These are phyloP conservation scores for Globodera rostochiensis DNA, from an alignment of 1,140 invertebrate species.

Conservation along the genomic window DNA sequence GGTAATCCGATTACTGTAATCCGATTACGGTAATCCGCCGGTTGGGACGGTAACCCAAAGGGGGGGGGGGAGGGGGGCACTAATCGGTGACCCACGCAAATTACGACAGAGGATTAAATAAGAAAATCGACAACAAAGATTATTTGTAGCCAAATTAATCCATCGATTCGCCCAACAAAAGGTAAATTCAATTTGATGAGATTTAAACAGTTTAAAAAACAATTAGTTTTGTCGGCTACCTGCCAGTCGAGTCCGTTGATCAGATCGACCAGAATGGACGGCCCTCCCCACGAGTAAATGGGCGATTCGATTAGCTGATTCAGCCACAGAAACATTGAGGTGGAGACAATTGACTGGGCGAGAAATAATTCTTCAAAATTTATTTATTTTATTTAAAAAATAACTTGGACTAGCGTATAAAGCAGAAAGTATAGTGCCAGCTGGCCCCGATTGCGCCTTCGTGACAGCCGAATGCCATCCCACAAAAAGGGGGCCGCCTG, in stretches of 20 bases:
- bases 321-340: conserved; percentile 57
- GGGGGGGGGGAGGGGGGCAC: too few species aligned
- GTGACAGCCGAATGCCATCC: conserved; percentile 59
- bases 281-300: conserved; percentile 56
- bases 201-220: not conserved
- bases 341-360: conserved; percentile 43
- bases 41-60: not conserved
- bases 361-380: conserved; percentile 4
- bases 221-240: conserved; percentile 28
- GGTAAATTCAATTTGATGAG: too few species aligned
- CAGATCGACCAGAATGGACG: conserved; percentile 54
- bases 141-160: too few species aligned
- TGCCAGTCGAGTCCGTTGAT: conserved; percentile 58
- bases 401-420: conserved; percentile 55
- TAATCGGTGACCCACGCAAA: too few species aligned
- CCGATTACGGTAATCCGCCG: conserved; percentile 10
- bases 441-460: conserved; percentile 50
- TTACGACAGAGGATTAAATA: too few species aligned
- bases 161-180: too few species aligned
- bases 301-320: conserved; percentile 58
- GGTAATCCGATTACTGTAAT: too few species aligned
- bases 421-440: conserved; percentile 58
- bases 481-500: conserved; percentile 60
- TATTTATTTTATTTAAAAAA: not conserved
- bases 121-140: too few species aligned